These are phyloP conservation scores for Gadopsis marmoratus DNA, from an alignment of 2,797 vertebrate genomes.

Conservation along the genomic window DNA sequence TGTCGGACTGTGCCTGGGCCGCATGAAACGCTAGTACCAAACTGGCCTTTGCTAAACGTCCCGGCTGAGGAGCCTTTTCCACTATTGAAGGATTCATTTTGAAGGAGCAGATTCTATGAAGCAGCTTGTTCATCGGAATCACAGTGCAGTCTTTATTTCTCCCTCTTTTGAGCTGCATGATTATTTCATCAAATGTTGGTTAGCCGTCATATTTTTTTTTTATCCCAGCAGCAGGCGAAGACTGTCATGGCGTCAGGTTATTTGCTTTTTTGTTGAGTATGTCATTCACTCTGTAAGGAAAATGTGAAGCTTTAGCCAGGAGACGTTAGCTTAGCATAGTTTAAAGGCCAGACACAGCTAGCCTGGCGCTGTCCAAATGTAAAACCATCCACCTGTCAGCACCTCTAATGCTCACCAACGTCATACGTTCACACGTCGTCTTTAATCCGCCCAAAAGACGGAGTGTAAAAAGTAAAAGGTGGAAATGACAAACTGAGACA, in stretches of 20 bases:
- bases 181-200: not conserved
- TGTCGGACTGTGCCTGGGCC: slow-evolving; percentile 53
- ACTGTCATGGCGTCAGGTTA: not conserved
- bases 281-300: not conserved
- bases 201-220: not conserved
- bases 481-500: too few relatives aligned
- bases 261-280: not conserved
- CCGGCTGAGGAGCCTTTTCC: slow-evolving; percentile 36
- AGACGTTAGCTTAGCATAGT: slow-evolving; percentile 16
- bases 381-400: not conserved
- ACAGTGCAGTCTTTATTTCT: slow-evolving; percentile 17
- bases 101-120: slow-evolving; percentile 60
- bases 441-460: not conserved
- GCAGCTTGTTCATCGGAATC: slow-evolving; percentile 34
- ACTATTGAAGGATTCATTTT: slow-evolving; percentile 68
- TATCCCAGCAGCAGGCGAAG: slow-evolving; percentile 16
- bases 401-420: not conserved
- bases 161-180: not conserved
- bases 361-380: not conserved
- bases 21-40: slow-evolving; percentile 36
- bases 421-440: too few relatives aligned
- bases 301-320: not conserved
- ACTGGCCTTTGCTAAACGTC: slow-evolving; percentile 53
- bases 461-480: too few relatives aligned
- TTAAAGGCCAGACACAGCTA: not conserved